Percentiles rank a stretch among this genome's conserved stretches.
phyloP scores from a whole-genome alignment of 2,888 invertebrate genomes.

The Cephus sareptanus region DNA sequence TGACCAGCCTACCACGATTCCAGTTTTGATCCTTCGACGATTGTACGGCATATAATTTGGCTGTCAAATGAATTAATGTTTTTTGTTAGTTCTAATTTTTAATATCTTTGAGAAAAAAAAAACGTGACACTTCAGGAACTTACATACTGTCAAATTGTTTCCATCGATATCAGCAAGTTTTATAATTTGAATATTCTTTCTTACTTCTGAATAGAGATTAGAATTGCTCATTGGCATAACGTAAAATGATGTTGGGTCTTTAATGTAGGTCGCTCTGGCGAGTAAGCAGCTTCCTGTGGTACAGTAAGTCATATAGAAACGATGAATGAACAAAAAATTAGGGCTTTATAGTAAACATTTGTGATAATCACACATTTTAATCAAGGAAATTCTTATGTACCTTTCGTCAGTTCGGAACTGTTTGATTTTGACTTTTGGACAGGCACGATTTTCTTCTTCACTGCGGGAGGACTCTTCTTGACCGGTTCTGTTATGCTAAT shows the following conservation, averaged over 20 bases:
- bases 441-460: background rate
- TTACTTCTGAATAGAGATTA: background rate
- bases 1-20: constrained; percentile 74
- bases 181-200: background rate
- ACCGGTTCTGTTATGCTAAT: background rate
- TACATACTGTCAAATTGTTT: background rate
- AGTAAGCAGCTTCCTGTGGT: constrained; percentile 14
- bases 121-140: background rate
- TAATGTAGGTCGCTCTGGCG: constrained; percentile 69
- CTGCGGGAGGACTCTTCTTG: background rate
- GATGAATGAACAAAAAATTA: too few species aligned
- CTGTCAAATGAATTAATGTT: constrained; percentile 58
- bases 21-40: constrained; percentile 71
- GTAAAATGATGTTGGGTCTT: constrained; percentile 73
- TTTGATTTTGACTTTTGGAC: background rate
- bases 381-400: background rate
- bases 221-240: constrained; percentile 63
- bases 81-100: background rate
- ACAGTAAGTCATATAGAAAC: background rate
- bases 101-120: background rate
- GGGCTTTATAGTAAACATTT: background rate
- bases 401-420: background rate
- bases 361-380: background rate
- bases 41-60: constrained; percentile 73
- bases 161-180: background rate